Conservation (phyloP, 2,888 invertebrate genomes). For the Malthinus seriepunctatus region DNA sequence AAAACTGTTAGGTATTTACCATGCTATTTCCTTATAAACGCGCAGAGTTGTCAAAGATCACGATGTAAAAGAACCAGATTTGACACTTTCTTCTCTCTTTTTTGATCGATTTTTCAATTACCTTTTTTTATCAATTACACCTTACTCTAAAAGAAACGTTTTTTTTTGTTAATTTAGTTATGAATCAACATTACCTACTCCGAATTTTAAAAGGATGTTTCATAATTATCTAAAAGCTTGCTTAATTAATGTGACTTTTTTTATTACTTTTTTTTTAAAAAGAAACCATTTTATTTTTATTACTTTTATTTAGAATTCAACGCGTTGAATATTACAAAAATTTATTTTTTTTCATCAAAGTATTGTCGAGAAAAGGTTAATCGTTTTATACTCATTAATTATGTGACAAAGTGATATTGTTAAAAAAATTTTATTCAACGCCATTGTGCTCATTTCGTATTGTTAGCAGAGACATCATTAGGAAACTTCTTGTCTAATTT, state of each 20-base stretch:
- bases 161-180: slow-evolving; percentile 18
- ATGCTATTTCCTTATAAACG: too few relatives aligned
- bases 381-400: slow-evolving; percentile 31
- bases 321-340: slow-evolving; percentile 10
- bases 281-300: slow-evolving; percentile 30
- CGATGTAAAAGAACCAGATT: too few relatives aligned
- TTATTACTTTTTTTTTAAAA: slow-evolving; percentile 23
- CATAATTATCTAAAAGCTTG: slow-evolving; percentile 27
- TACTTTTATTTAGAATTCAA: slow-evolving; percentile 21
- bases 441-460: slow-evolving; percentile 22
- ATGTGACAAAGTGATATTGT: slow-evolving; percentile 34
- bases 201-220: slow-evolving; percentile 23
- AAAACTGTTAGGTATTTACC: too few relatives aligned
- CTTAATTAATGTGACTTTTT: slow-evolving; percentile 25
- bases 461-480: slow-evolving; percentile 30
- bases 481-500: slow-evolving; percentile 31
- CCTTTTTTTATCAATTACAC: not conserved
- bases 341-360: slow-evolving; percentile 17
- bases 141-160: slow-evolving; percentile 9
- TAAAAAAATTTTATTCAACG: slow-evolving; percentile 28
- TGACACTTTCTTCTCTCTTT: not conserved
- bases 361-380: slow-evolving; percentile 30
- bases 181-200: slow-evolving; percentile 23
- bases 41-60: too few relatives aligned
- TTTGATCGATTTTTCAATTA: not conserved